These are phyloP conservation scores for Astyanax mexicanus DNA, from an alignment of 2,797 vertebrate species.

Conservation along the genomic window DNA sequence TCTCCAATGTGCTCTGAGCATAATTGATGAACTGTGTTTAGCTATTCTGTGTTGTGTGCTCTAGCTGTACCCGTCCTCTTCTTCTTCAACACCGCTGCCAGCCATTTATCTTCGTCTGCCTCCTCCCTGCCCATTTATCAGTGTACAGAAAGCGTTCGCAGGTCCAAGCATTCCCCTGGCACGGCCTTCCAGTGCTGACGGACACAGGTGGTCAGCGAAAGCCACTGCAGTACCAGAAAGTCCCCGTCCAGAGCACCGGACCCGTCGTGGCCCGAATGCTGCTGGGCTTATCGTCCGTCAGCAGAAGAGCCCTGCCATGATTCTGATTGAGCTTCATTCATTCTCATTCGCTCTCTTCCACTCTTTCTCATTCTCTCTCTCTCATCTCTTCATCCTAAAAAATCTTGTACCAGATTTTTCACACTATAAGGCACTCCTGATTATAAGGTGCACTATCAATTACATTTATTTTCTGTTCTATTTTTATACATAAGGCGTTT, in stretches of 20 bases:
- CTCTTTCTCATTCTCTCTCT: background rate
- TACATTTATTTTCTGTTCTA: too few relatives aligned
- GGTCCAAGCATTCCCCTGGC: constrained; percentile 59
- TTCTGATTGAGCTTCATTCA: constrained; percentile 76
- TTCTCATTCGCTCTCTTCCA: constrained; percentile 56
- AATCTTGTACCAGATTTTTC: too few relatives aligned
- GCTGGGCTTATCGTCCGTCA: constrained; percentile 76
- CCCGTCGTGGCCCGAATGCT: constrained; percentile 68
- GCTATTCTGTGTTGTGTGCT: constrained; percentile 6
- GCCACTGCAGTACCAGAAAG: constrained; percentile 63
- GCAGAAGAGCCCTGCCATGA: constrained; percentile 79
- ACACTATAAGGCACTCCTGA: too few relatives aligned
- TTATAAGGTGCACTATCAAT: too few relatives aligned
- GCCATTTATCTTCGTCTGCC: constrained; percentile 65
- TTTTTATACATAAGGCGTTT: too few relatives aligned
- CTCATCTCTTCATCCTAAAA: too few relatives aligned
- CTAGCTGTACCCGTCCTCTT: constrained; percentile 13
- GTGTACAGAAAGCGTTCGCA: constrained; percentile 55
- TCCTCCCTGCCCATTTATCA: constrained; percentile 68
- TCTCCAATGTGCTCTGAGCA: background rate
- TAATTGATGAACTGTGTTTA: constrained; percentile 28
- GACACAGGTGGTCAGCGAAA: constrained; percentile 71
- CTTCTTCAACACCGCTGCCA: background rate
- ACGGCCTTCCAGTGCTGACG: constrained; percentile 64
- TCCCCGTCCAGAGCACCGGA: constrained; percentile 62